Evolutionary conservation across 2,888 invertebrate species (phyloP), one percentile per base, ranked within the genome.

Genomic region (Limnephilus auricula): DNA sequence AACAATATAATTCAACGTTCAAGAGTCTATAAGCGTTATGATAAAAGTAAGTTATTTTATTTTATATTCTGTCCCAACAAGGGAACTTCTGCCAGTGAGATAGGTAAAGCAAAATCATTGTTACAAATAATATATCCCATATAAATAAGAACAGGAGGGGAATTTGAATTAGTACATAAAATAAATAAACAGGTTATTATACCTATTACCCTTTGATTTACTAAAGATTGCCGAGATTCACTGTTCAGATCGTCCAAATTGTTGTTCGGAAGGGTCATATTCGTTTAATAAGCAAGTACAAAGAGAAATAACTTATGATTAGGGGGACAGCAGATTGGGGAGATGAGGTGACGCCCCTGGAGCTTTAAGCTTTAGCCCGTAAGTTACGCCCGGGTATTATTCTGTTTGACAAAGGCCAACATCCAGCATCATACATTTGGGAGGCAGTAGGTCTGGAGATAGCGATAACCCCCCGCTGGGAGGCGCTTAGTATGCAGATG

Each of bases 391-490:
- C 80, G 80, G 13, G 32, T 32, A 18, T 80, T 32, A 32, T 80
- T 32, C 31, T 34, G 32, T 84, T 84, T 84, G 84, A 84, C 84
- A 84, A 84, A 84, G 84, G 84, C 84, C 34, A 65, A 65, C 65
- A 65, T 65, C 65, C 65, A 65, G 65, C 25, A 9, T 65, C n/a
- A 25, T 37, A 10, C n/a, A 40, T 37, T 34, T 31, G 84, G 32
- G 80, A 32, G 30, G 80, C 80, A 80, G 80, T 80, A 15, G 32
- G 37, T 37, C 3, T 79, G 30, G 50, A 78, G 31, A 88, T 79
- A 89, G 88, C 78, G 88, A 89, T 80, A 82, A 89, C 89, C 5
- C 82, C 89, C 89, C 89, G 89, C 31, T 82, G 50, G 40, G 80
- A 45, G 50, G 82, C 89, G 50, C 50, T 50, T 45, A 40, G 45